A percentile compares a stretch with the other conserved stretches of the same genome.
Conservation (phyloP, 1,140 invertebrate species). For the Coboldia fuscipes region DNA sequence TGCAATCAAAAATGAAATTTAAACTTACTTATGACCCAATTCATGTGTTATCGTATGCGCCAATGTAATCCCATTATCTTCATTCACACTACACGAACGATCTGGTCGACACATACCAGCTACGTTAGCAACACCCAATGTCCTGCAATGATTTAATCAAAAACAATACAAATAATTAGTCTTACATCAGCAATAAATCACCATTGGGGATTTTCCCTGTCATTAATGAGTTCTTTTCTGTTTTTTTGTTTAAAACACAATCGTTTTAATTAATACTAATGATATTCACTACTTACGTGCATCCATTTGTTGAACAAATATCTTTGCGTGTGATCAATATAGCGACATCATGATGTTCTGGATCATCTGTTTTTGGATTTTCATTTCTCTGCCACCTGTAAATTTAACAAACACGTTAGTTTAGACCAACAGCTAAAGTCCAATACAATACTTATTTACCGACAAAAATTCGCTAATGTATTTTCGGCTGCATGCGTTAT, state of each 20-base stretch:
- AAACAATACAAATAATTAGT: not conserved
- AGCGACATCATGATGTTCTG: slow-evolving; percentile 83
- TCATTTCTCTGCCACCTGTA: slow-evolving; percentile 52
- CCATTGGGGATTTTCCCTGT: too few species aligned
- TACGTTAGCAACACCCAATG: slow-evolving; percentile 70
- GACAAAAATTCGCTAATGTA: slow-evolving; percentile 67
- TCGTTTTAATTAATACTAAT: too few species aligned
- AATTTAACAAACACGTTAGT: not conserved
- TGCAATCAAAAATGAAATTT: too few species aligned
- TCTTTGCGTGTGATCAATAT: slow-evolving; percentile 75
- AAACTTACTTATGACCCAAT: slow-evolving; percentile 74
- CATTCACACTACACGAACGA: slow-evolving; percentile 73
- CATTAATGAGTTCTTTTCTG: too few species aligned
- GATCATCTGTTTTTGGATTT: slow-evolving; percentile 59
- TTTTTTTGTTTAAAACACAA: too few species aligned
- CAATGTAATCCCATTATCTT: slow-evolving; percentile 76
- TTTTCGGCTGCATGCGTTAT: slow-evolving; percentile 62
- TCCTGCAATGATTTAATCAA: slow-evolving; percentile 27
- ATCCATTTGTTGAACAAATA: slow-evolving; percentile 44
- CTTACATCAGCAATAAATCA: not conserved
- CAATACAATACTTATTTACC: slow-evolving; percentile 6
- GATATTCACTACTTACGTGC: slow-evolving; percentile 12
- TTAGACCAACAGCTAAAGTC: not conserved
- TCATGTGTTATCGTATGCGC: slow-evolving; percentile 87
- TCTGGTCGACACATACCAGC: slow-evolving; percentile 78